Base-by-base conservation (phyloP, 2,797 vertebrate species). In the Sebastes iracundus region DNA sequence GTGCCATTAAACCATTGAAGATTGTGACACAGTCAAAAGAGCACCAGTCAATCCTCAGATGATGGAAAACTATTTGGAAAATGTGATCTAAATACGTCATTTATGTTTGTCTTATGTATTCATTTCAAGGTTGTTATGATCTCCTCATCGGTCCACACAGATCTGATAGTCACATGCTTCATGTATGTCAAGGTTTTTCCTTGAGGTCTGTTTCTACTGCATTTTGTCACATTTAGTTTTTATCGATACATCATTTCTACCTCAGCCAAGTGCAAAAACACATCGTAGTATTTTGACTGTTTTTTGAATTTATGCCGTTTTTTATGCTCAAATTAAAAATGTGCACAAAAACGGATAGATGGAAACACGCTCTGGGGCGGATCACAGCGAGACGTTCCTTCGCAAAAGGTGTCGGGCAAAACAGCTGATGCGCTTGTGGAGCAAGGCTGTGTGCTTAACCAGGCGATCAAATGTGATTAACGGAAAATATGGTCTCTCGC, bases 81-180 rank as follows among this genome's bases (percentile, higher is more conserved):
- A 46, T 62, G 30, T 33, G 28, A 33, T 61, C 9, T 20, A 27
- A 27, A 42, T 10, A n/a, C 0, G 8, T 9, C 0, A 20, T 52
- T 52, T 52, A 59, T 46, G 25, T 49, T 72, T 72, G 12, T 61
- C 3, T 49, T 22, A 10, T 46, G 38, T 18, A 3, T 60, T 30
- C 0, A 16, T 23, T 0, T 61, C 3, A 22, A 10, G 7, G 1
- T 1, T 7, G 1, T 28, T 0, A 58, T 7, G 7, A 4, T 59
- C 22, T 46, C 25, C 22, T 46, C 9, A 28, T 49, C 10, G 9
- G 42, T 49, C 0, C 38, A 30, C 2, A 49, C 25, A 33, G n/a
- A 33, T 35, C 49, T 23, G 30, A 23, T 12, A 27, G 46, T 73
- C 28, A 27, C 22, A 30, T n/a, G 7, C 2, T 33, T 53, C 59